Evolutionary conservation across 2,113 vertebrate species (phyloP), one percentile per base, ranked within the genome.

Genomic region (Lepidothrix coronata): DNA sequence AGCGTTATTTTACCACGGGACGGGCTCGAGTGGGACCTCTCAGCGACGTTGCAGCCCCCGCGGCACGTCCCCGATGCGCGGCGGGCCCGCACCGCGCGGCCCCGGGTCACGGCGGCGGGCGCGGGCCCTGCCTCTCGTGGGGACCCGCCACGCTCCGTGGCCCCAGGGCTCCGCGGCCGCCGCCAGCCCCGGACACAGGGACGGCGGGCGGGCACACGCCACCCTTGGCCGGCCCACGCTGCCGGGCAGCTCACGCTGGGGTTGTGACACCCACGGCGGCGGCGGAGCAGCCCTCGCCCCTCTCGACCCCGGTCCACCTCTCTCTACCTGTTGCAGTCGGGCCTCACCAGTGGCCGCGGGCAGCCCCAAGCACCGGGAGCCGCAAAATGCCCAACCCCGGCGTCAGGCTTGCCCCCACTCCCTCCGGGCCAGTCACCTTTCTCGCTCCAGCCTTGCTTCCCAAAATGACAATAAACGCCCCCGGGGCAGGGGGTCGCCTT

Each of bases 401-500:
- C 8, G 11, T 24, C 61, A 18, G 14, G 9, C 21, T 70, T 22
- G 44, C 3, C 7, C 72, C 23, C 8, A 5, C 31, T 82, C 41
- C 24, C 59, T 23, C 12, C 49, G 28, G 39, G 33, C 70, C 66
- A 37, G 17, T 55, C 70, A 49, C 41, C 35, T 61, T 85, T 62
- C 86, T 63, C 78, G 5, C 49, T 89, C 7, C 55, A 52, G 91
- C 78, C 31, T 57, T 62, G 19, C n/a, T 80, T 88, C 90, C 81
- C 88, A 90, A 95, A 90, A 59, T 61, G 41, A 68, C 68, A 66
- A 81, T 79, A 65, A 14, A 33, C 28, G 5, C 19, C 44, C 57
- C 3, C 23, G 7, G 77, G 77, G 52, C 72, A 68, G 72, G 67
- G 89, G 93, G 81, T 80, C 92, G 41, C 78, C 98, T 94, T 99